Conservation (phyloP, 2,888 invertebrate species). For the Pachymerium ferrugineum region DNA sequence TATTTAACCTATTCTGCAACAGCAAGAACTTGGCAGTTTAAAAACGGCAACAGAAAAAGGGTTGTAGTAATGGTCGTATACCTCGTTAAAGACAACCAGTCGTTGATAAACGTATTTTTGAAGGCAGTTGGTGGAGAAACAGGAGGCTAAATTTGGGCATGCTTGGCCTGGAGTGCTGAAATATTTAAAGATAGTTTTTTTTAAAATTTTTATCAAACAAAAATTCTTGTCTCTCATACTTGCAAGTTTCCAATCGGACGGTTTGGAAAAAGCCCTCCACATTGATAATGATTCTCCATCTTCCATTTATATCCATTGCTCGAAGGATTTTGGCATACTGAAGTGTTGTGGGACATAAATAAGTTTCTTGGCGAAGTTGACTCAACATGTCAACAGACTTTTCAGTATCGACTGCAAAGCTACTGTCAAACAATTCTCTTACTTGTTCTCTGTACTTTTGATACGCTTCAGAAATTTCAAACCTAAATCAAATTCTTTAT, state of each 20-base stretch:
- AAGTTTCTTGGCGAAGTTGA: neutral
- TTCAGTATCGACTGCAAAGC: neutral
- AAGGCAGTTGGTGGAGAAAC: neutral
- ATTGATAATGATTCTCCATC: conserved; percentile 15
- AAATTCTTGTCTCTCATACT: neutral
- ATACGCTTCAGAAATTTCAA: neutral
- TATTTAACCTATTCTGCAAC: conserved; percentile 36
- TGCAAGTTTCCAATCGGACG: conserved; percentile 16
- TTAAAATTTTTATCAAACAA: neutral
- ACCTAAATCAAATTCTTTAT: neutral
- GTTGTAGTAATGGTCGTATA: conserved; percentile 40
- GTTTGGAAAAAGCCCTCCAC: conserved; percentile 29
- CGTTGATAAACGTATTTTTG: conserved; percentile 29
- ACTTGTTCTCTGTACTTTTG: conserved; percentile 1
- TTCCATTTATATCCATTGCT: neutral
- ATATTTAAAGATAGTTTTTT: neutral
- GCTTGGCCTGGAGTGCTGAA: neutral
- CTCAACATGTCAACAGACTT: conserved; percentile 1
- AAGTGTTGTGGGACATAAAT: neutral
- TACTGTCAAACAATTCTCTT: neutral
- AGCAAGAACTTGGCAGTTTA: conserved; percentile 41
- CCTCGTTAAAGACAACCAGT: neutral
- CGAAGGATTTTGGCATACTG: neutral
- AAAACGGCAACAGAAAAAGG: conserved; percentile 42
- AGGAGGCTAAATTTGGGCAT: neutral